A percentile compares a stretch with the other conserved stretches of the same genome.
Evolutionary conservation across 2,113 vertebrate genomes (phyloP).

Genomic region (Dromaius novaehollandiae): DNA sequence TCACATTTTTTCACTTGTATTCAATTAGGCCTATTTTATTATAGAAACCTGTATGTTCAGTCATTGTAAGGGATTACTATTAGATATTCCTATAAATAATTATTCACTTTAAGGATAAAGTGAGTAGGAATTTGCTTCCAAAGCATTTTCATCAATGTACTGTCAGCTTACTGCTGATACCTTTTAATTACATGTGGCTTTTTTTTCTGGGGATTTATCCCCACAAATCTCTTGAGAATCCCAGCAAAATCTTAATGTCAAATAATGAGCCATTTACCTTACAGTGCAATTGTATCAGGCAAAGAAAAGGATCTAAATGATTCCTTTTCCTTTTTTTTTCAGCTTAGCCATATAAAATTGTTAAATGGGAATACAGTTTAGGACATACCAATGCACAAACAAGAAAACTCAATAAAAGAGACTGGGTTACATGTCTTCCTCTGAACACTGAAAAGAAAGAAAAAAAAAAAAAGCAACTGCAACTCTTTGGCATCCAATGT

Average conservation of each 20-base stretch:
- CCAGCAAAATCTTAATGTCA: conserved; percentile 57
- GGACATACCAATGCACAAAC: neutral
- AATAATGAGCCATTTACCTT: conserved; percentile 23
- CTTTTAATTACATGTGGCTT: conserved; percentile 67
- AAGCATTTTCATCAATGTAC: conserved; percentile 53
- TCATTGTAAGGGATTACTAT: conserved; percentile 49
- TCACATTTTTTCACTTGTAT: neutral
- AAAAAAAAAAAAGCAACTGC: neutral
- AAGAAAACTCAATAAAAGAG: neutral
- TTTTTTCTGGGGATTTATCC: conserved; percentile 62
- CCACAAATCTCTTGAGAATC: conserved; percentile 71
- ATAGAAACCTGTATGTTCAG: conserved; percentile 23
- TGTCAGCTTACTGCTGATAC: conserved; percentile 59
- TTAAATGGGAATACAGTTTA: neutral
- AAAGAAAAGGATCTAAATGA: neutral
- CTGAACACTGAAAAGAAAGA: neutral
- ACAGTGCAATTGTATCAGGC: neutral
- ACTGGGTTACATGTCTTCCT: neutral
- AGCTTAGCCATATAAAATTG: neutral
- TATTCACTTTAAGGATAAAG: conserved; percentile 68
- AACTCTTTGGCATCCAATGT: conserved; percentile 1
- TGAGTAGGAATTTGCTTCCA: conserved; percentile 71
- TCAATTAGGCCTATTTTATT: conserved; percentile 53
- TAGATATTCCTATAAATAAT: conserved; percentile 66
- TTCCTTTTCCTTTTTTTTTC: neutral